These are phyloP conservation scores for Ormyrus nitidulus DNA, from an alignment of 2,888 invertebrate genomes.

Conservation along the genomic window DNA sequence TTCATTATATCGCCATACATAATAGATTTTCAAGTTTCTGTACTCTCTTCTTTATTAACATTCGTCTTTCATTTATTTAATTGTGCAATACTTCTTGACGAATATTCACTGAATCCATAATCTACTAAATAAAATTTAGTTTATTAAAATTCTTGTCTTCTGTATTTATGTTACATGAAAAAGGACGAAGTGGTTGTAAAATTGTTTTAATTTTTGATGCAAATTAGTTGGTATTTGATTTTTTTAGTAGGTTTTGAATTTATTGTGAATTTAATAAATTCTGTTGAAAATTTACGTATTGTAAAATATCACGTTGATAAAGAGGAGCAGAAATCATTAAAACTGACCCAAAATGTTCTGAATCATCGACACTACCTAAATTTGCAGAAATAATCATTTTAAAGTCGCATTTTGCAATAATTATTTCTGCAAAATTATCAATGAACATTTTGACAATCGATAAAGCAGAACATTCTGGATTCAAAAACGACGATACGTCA, in stretches of 20 bases:
- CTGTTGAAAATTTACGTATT: constrained; percentile 6
- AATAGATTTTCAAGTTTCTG: constrained; percentile 21
- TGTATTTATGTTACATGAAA: too few relatives aligned
- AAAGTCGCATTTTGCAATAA: background rate
- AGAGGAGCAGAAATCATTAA: constrained; percentile 28
- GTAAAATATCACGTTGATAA: constrained; percentile 6
- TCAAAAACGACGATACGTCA: constrained; percentile 3
- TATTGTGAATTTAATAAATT: constrained; percentile 23
- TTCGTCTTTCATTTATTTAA: constrained; percentile 33
- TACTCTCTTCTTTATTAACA: constrained; percentile 20
- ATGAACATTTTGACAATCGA: constrained; percentile 33
- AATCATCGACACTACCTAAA: constrained; percentile 15
- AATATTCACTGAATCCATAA: constrained; percentile 2
- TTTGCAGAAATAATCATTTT: constrained; percentile 24
- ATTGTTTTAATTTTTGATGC: too few relatives aligned
- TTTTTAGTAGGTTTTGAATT: constrained; percentile 20
- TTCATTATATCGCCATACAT: constrained; percentile 19
- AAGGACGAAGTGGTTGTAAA: too few relatives aligned
- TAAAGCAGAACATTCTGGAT: constrained; percentile 26
- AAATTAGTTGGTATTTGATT: background rate
- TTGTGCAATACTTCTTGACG: constrained; percentile 31
- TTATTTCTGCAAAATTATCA: constrained; percentile 13
- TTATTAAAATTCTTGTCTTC: too few relatives aligned
- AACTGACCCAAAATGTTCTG: constrained; percentile 33
- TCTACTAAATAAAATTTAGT: background rate